Base-by-base conservation (phyloP, 2,888 invertebrate species). In the Drosophila seclusa region DNA sequence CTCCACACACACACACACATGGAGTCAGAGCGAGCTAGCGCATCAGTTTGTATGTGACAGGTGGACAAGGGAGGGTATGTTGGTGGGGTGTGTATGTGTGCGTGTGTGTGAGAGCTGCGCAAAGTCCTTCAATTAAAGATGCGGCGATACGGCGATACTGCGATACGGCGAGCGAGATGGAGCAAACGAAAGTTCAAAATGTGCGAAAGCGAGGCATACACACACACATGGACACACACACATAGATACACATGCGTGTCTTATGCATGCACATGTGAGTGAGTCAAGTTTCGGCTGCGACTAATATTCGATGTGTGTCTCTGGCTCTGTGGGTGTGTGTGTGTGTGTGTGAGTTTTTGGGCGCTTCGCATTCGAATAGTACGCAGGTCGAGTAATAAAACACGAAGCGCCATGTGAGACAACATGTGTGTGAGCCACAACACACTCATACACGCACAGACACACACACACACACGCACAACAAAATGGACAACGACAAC, bases 41-140 rank as follows among this genome's bases (percentile, higher is more conserved):
- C 52, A 77, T 80, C 64, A 72, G 83, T 60, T 76, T 68, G 77
- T 82, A 69, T 69, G 69, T 59, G 61, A 65, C 59, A 64, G 63
- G 69, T 52, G 63, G 45, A 24, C 45, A 45, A 24, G 45, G 45
- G 45, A 16, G 45, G 7, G 21, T 16, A 45, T 21, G 21, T 45
- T 13, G 11, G 45, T 54, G 65, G 18, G 7, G 11, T 50, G 21
- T 54, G 52, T 48, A 42, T 57, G 11, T 62, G 36, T 24, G 60
- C 34, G 32, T 53, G n/a, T 73, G 52, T 74, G 66, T 73, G 78
- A 69, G 76, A 76, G 87, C 83, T 86, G 89, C 90, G 84, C 88
- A 88, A 90, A 86, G 90, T 90, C 90, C 90, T 86, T 86, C 90
- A 86, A 86, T 90, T 90, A 86, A 89, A 86, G 86, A 86, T 88